These are phyloP conservation scores for Steromphala cineraria DNA, from an alignment of 2,888 invertebrate genomes.

Conservation along the genomic window DNA sequence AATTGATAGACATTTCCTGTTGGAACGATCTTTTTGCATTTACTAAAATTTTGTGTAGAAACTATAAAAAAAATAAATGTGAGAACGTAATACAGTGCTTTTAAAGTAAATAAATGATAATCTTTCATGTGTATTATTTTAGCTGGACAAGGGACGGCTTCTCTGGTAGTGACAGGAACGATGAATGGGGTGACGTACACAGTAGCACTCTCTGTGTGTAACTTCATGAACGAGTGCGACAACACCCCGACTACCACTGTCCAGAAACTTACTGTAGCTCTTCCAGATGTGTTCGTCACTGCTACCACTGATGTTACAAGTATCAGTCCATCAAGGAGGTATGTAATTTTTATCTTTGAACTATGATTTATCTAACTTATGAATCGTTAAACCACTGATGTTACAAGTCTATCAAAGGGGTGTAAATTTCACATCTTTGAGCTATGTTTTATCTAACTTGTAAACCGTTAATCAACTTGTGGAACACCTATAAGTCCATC, in stretches of 20 bases:
- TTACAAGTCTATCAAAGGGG: too few relatives aligned
- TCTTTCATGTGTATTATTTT: neutral
- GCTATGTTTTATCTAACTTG: too few relatives aligned
- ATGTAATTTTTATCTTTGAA: neutral
- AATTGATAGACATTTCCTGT: too few relatives aligned
- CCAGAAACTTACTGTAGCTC: neutral
- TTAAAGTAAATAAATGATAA: neutral
- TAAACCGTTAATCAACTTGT: too few relatives aligned
- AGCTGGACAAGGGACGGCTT: conserved; percentile 11
- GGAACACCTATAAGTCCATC: too few relatives aligned
- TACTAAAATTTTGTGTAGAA: too few relatives aligned
- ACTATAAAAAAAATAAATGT: too few relatives aligned
- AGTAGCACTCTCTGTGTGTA: conserved; percentile 20
- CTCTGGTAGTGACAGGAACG: conserved; percentile 9
- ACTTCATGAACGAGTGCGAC: conserved; percentile 25
- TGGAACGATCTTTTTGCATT: too few relatives aligned
- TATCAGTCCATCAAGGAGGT: conserved; percentile 25
- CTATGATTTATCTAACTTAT: too few relatives aligned
- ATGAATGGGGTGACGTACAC: conserved; percentile 21
- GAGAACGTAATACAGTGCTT: too few relatives aligned
- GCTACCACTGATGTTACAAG: conserved; percentile 13
- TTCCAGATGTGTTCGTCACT: conserved; percentile 23
- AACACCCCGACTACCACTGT: neutral
- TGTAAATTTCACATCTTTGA: too few relatives aligned
- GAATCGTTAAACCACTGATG: too few relatives aligned